phyloP scores from a whole-genome alignment of 1,140 invertebrate genomes.

The Macrostomum lignano region DNA sequence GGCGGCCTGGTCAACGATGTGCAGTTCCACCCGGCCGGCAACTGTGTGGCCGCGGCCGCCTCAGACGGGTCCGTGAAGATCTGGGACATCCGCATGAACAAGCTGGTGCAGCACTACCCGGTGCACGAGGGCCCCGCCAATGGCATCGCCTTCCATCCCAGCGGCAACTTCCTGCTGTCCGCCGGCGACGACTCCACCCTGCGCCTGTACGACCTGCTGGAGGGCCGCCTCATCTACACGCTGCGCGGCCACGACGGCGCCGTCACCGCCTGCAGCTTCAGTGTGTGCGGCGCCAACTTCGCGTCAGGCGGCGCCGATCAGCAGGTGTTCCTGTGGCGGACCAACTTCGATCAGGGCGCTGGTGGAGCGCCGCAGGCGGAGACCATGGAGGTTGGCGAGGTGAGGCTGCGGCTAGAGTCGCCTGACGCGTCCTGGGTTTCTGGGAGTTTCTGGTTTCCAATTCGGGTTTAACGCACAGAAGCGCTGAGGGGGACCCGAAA shows the following conservation, averaged over 20 bases:
- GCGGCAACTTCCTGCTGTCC: slow-evolving; percentile 30
- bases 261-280: slow-evolving; percentile 48
- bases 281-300: slow-evolving; percentile 44
- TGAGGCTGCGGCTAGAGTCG: too few species aligned
- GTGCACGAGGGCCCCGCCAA: slow-evolving; percentile 35
- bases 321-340: slow-evolving; percentile 38
- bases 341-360: too few species aligned
- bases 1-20: slow-evolving; percentile 14
- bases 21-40: slow-evolving; percentile 45
- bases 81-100: slow-evolving; percentile 46
- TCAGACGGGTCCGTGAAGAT: slow-evolving; percentile 45
- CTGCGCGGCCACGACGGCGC: slow-evolving; percentile 42
- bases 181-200: slow-evolving; percentile 29
- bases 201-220: slow-evolving; percentile 45
- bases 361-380: too few species aligned
- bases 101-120: slow-evolving; percentile 48
- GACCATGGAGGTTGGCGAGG: too few species aligned
- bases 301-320: slow-evolving; percentile 48
- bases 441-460: too few species aligned
- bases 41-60: slow-evolving; percentile 43
- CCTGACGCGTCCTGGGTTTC: too few species aligned
- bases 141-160: slow-evolving; percentile 32
- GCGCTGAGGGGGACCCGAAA: too few species aligned
- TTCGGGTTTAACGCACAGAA: too few species aligned
- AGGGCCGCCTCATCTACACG: slow-evolving; percentile 57